A percentile compares a stretch with the other conserved stretches of the same genome.
These are phyloP conservation scores for Scortum barcoo DNA, from an alignment of 2,113 vertebrate species.

Conservation along the genomic window DNA sequence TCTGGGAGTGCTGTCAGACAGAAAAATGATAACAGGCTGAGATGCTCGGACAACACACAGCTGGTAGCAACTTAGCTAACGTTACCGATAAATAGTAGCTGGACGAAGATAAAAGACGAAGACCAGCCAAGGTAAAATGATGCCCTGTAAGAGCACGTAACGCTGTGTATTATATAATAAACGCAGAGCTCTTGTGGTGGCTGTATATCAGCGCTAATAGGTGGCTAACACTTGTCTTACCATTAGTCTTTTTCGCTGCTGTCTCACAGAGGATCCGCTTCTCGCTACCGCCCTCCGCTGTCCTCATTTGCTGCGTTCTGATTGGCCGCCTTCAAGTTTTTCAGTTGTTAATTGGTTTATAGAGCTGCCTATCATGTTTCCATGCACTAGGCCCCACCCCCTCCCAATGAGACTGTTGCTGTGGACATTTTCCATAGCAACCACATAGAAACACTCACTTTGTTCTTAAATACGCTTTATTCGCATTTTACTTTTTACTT, in stretches of 20 bases:
- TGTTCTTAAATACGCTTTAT: no score
- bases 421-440: slow-evolving; percentile 82
- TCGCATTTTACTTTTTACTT: no score
- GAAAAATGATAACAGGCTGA: slow-evolving; percentile 7
- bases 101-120: background rate
- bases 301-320: slow-evolving; percentile 40
- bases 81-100: slow-evolving; percentile 7
- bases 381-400: slow-evolving; percentile 8
- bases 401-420: slow-evolving; percentile 52
- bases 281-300: slow-evolving; percentile 42
- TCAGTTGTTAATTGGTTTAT: slow-evolving; percentile 46
- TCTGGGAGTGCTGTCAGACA: slow-evolving; percentile 1
- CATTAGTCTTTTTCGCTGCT: slow-evolving; percentile 62
- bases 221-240: slow-evolving; percentile 44
- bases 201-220: background rate
- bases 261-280: background rate
- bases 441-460: no score
- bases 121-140: background rate
- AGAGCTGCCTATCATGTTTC: slow-evolving; percentile 46
- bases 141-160: background rate
- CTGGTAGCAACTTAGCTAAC: slow-evolving; percentile 49
- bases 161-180: background rate
- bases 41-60: slow-evolving; percentile 41
- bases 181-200: rapidly evolving
- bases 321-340: slow-evolving; percentile 47